Evolutionary conservation across 2,888 invertebrate genomes (phyloP), one percentile per base, ranked within the genome.

Genomic region (Drosophila atripex): DNA sequence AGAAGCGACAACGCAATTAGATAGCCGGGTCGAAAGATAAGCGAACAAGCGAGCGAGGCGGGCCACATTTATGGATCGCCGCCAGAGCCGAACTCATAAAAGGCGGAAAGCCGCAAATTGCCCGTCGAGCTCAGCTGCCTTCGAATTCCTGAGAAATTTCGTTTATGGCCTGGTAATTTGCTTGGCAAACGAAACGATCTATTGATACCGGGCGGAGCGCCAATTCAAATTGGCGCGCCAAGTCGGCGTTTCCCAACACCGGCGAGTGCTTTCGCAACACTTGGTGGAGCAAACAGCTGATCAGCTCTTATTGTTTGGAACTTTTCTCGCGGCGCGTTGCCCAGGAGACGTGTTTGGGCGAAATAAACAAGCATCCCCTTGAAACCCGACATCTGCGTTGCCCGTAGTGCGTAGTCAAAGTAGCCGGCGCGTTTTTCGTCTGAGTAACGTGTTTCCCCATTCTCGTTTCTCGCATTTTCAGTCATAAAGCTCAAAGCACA

Each of bases 1-100:
- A 80, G 80, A 60, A 86, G 70, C 87, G 80, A 87, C 86, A 82
- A 70, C 76, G 76, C 82, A 82, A 87, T 87, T 82, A 82, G 82
- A 82, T 87, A 87, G 85, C 71, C 63, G 57, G 57, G 66, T 68
- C 54, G 66, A 60, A 52, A 72, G 82, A 82, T 82, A 82, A 87
- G 88, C 72, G 64, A 68, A 51, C 38, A 47, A 23, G 18, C 28
- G 28, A 28, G 56, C 38, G 25, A 25, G n/a, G n/a, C 39, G 39
- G 39, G 30, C 14, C 30, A 21, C 71, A 77, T 80, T 80, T 86
- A 86, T 80, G 87, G 66, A 66, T 64, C 52, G 64, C 64, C 66
- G 64, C 53, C 66, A 60, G 66, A 86, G 80, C 47, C 71, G 60
- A 54, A 61, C 61, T 70, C 72, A 58, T 71, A 71, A 61, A 71